Evolutionary conservation across 2,888 invertebrate genomes (phyloP).

Genomic region (Drosophila nigricruria): DNA sequence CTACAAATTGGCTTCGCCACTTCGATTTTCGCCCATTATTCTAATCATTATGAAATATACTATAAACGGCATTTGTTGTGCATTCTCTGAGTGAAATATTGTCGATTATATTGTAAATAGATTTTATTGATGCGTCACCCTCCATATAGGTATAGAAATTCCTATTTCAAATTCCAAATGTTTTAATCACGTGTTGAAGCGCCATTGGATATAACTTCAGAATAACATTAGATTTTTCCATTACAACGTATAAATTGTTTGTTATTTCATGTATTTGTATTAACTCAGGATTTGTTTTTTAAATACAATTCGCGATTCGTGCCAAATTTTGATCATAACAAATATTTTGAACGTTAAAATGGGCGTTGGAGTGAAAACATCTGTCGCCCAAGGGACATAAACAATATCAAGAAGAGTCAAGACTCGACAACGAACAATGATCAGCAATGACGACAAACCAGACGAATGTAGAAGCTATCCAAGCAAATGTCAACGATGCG

Average conservation of each 20-base stretch:
- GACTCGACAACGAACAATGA: slow-evolving; percentile 25
- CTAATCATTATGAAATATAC: slow-evolving; percentile 4
- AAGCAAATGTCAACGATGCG: not conserved
- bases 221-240: not conserved
- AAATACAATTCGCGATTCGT: slow-evolving; percentile 3
- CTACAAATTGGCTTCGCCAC: not conserved
- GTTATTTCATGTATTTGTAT: slow-evolving; percentile 14
- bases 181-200: not conserved
- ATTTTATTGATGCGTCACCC: not conserved
- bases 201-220: slow-evolving; percentile 32
- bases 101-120: not conserved
- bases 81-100: not conserved
- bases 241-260: slow-evolving; percentile 6
- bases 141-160: not conserved
- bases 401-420: slow-evolving; percentile 3
- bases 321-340: slow-evolving; percentile 12
- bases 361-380: slow-evolving; percentile 43
- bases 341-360: slow-evolving; percentile 48
- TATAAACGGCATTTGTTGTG: not conserved
- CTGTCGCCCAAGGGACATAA: slow-evolving; percentile 49
- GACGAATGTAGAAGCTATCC: not conserved
- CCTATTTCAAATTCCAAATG: not conserved
- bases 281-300: slow-evolving; percentile 1
- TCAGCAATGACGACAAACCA: slow-evolving; percentile 24
- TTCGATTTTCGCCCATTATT: not conserved